Base-by-base conservation (phyloP, 2,888 invertebrate species). In the Allygus modestus region DNA sequence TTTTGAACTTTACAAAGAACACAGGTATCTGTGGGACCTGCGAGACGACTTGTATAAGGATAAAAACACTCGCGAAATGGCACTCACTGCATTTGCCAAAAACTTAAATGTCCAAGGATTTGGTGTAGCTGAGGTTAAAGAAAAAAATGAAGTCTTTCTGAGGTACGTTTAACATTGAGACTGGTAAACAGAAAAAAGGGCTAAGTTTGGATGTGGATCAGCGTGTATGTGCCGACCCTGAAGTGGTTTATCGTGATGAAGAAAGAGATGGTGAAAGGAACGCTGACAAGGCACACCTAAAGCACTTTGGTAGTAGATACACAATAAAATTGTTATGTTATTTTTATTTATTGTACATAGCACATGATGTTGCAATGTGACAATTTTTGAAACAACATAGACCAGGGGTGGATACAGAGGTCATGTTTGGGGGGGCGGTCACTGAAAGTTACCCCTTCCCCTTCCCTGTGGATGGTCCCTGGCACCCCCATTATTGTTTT, bases 211-310 rank as follows among this genome's bases (percentile, higher is more conserved):
- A 75, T 61, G 83, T 61, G 43, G 79, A 26, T 37, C 65, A 37
- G 65, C 54, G 65, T 79, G n/a, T 84, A 84, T 65, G 65, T 61
- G 46, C 81, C 81, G 33, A 81, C 81, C 33, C 77, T 83, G n/a
- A 83, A 58, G 54, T 83, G 83, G 83, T 77, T 83, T n/a, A 58
- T 37, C 46, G 23, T 77, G 7, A 84, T 84, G 79, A 79, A 84
- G 46, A 46, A 84, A 41, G 33, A 73, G 11, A 83, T 83, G 83
- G 28, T 31, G 54, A 37, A 71, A 28, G 75, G 83, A 51, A 79
- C 54, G 28, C 28, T 79, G 54, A 79, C 46, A 79, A 79, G 79
- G 54, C 9, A 46, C 9, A 77, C 41, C 43, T 7, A 41, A 77
- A 46, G 20, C 65, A 65, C 65, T 26, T 65, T 65, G 65, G 65